Conservation (phyloP, 92 coral and sea anemone genomes). For the Diadumene lineata region DNA sequence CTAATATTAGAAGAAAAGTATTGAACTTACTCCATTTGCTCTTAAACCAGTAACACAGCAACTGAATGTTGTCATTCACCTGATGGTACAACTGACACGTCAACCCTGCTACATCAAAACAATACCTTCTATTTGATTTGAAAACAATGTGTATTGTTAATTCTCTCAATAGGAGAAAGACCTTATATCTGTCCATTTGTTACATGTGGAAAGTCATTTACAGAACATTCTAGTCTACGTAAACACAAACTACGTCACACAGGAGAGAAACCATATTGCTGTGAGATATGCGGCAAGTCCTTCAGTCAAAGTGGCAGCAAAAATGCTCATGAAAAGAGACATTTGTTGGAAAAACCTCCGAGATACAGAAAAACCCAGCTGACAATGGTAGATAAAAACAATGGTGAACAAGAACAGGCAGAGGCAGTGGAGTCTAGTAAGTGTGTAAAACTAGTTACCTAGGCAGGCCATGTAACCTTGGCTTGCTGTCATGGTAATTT, state of each 20-base stretch:
- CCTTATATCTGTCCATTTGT: slow-evolving; percentile 73
- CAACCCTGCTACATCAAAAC: too few relatives aligned
- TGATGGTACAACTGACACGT: too few relatives aligned
- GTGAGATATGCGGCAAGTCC: slow-evolving; percentile 77
- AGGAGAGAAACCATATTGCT: slow-evolving; percentile 80
- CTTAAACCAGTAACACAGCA: too few relatives aligned
- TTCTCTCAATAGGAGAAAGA: slow-evolving; percentile 59
- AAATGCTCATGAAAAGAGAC: slow-evolving; percentile 83
- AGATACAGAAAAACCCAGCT: slow-evolving; percentile 29
- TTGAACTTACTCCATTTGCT: too few relatives aligned
- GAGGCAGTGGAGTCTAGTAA: slow-evolving; percentile 21
- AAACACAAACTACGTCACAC: slow-evolving; percentile 85
- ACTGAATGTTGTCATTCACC: too few relatives aligned
- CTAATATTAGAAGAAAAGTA: too few relatives aligned
- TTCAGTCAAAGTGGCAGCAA: slow-evolving; percentile 94
- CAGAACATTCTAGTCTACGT: slow-evolving; percentile 88
- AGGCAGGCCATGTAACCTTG: too few relatives aligned
- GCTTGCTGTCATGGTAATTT: too few relatives aligned
- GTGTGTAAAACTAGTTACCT: too few relatives aligned
- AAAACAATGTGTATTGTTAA: too few relatives aligned
- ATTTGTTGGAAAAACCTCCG: slow-evolving; percentile 32
- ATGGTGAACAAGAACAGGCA: slow-evolving; percentile 15
- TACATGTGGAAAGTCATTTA: slow-evolving; percentile 77
- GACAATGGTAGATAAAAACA: slow-evolving; percentile 41
- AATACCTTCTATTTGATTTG: too few relatives aligned